Evolutionary conservation across 2,113 vertebrate genomes (phyloP).

Genomic region (Corythaeola cristata): DNA sequence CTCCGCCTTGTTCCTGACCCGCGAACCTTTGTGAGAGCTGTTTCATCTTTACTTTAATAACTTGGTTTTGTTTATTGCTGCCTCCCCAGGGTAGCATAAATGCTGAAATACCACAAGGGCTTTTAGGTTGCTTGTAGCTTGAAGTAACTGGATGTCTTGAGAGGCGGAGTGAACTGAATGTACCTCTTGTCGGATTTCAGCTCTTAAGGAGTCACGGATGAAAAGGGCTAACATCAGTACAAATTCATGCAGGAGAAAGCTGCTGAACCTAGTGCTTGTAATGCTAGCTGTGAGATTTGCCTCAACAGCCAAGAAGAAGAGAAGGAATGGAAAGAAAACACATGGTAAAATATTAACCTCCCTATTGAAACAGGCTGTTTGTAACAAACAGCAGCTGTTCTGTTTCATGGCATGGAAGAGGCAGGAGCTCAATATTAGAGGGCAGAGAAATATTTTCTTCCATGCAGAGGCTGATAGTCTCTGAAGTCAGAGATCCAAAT

Average conservation of each 20-base stretch:
- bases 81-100: not conserved
- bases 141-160: slow-evolving; percentile 7
- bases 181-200: slow-evolving; percentile 13
- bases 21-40: not conserved
- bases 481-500: not conserved
- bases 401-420: slow-evolving; percentile 7
- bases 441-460: slow-evolving; percentile 16
- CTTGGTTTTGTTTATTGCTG: not conserved
- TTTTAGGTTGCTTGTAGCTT: not conserved
- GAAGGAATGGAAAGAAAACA: slow-evolving; percentile 21
- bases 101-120: not conserved
- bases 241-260: slow-evolving; percentile 41
- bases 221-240: slow-evolving; percentile 40
- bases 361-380: slow-evolving; percentile 26
- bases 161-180: not conserved
- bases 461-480: not conserved
- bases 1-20: not conserved
- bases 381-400: slow-evolving; percentile 58
- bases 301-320: not conserved
- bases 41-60: slow-evolving; percentile 11
- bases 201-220: not conserved
- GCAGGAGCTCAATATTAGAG: not conserved
- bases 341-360: slow-evolving; percentile 35
- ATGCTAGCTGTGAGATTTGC: slow-evolving; percentile 12
- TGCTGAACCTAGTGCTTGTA: slow-evolving; percentile 25